These are phyloP conservation scores for Lepidurus arcticus DNA, from an alignment of 1,140 invertebrate species.

Conservation along the genomic window DNA sequence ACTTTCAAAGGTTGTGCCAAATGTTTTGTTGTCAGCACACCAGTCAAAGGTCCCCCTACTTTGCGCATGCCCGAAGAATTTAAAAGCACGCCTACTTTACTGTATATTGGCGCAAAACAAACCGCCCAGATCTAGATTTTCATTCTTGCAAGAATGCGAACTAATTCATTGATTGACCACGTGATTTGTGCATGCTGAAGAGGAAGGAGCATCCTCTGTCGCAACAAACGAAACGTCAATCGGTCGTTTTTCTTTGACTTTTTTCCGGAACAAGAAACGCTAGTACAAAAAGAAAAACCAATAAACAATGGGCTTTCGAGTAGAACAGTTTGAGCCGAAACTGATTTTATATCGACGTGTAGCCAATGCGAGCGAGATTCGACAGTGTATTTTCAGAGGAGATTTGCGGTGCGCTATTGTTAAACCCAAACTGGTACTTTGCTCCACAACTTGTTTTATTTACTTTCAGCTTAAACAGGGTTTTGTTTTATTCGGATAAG, in stretches of 20 bases:
- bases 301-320: conserved; percentile 23
- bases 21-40: background rate
- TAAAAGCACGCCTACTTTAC: background rate
- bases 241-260: no score
- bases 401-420: conserved; percentile 55
- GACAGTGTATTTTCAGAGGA: conserved; percentile 50
- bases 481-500: background rate
- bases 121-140: no score
- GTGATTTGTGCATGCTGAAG: no score
- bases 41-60: background rate
- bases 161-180: no score
- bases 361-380: conserved; percentile 52
- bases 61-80: no score
- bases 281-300: background rate
- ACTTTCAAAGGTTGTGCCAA: background rate
- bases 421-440: conserved; percentile 48
- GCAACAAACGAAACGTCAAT: no score
- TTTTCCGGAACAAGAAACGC: no score
- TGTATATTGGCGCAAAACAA: no score
- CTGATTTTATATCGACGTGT: conserved; percentile 52
- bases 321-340: conserved; percentile 20
- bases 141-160: no score
- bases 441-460: background rate
- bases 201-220: no score
- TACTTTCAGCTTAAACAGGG: background rate